Percentiles rank a stretch among this genome's conserved stretches.
phyloP scores from a whole-genome alignment of 1,140 invertebrate genomes.

The Pseudomyrmex concolor region DNA sequence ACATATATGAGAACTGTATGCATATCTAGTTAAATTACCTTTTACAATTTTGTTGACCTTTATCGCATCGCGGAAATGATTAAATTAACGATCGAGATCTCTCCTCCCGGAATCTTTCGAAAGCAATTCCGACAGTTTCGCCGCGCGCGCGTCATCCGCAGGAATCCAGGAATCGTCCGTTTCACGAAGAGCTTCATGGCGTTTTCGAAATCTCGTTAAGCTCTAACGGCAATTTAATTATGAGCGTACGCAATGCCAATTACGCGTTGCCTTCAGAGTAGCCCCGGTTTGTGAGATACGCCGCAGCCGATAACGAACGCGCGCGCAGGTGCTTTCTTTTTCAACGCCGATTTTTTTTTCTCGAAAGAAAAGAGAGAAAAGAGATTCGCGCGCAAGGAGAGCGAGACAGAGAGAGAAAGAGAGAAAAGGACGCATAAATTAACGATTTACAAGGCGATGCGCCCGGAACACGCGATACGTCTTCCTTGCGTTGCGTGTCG shows the following conservation, averaged over 20 bases:
- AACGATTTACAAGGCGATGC: background rate
- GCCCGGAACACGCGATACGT: background rate
- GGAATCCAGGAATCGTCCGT: background rate
- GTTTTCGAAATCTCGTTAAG: conserved; percentile 58
- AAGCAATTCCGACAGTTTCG: conserved; percentile 11
- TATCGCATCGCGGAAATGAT: conserved; percentile 78
- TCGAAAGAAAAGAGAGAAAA: too few species aligned
- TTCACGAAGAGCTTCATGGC: conserved; percentile 27
- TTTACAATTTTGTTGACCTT: conserved; percentile 74
- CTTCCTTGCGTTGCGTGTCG: background rate
- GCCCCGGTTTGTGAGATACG: conserved; percentile 50
- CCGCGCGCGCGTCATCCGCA: conserved; percentile 23
- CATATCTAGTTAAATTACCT: conserved; percentile 75
- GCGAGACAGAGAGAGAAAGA: too few species aligned
- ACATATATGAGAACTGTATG: conserved; percentile 6
- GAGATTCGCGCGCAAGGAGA: too few species aligned
- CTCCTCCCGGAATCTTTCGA: background rate
- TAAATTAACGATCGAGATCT: conserved; percentile 72
- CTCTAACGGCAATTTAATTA: conserved; percentile 45
- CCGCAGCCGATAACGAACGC: background rate
- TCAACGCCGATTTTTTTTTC: background rate
- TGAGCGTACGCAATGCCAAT: conserved; percentile 30
- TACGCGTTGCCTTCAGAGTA: conserved; percentile 11
- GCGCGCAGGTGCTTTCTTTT: background rate
- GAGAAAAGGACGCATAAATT: conserved; percentile 1